Percentiles rank a stretch among this genome's conserved stretches.
Conservation (phyloP, 2,113 vertebrate genomes). For the Proterorhinus semilunaris region DNA sequence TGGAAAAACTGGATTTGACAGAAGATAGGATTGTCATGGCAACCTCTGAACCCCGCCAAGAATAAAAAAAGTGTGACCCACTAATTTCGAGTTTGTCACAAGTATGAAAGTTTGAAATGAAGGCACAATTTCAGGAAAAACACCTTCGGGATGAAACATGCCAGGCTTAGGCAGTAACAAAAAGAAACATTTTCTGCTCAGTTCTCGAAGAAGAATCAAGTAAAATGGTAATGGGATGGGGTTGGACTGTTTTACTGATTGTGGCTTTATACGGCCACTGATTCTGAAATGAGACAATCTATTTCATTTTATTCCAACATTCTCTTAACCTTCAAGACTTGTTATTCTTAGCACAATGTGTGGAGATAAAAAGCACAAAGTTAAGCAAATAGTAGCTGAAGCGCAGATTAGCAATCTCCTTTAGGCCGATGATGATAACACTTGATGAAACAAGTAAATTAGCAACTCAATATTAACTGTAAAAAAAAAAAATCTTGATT, state of each 20-base stretch:
- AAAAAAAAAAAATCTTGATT: too few relatives aligned
- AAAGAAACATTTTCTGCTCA: slow-evolving; percentile 13
- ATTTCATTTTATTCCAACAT: neutral
- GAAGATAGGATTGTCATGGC: slow-evolving; percentile 22
- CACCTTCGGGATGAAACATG: slow-evolving; percentile 1
- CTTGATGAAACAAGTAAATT: too few relatives aligned
- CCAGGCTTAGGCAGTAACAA: neutral
- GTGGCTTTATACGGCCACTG: neutral
- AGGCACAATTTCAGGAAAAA: neutral
- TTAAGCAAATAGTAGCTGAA: neutral
- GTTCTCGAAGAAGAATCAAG: slow-evolving; percentile 11
- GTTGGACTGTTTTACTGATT: slow-evolving; percentile 18
- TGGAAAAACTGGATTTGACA: slow-evolving; percentile 15
- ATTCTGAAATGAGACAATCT: slow-evolving; percentile 1
- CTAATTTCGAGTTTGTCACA: slow-evolving; percentile 4
- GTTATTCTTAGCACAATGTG: neutral
- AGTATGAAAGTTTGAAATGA: neutral
- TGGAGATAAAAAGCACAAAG: neutral
- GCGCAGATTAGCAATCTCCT: neutral
- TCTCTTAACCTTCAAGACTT: neutral
- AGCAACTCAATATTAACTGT: too few relatives aligned
- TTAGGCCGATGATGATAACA: too few relatives aligned
- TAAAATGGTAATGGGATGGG: slow-evolving; percentile 1
- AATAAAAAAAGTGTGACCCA: neutral
- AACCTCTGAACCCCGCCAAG: slow-evolving; percentile 20